Conservation (phyloP, 2,113 vertebrate species). For the Fukomys damarensis region DNA sequence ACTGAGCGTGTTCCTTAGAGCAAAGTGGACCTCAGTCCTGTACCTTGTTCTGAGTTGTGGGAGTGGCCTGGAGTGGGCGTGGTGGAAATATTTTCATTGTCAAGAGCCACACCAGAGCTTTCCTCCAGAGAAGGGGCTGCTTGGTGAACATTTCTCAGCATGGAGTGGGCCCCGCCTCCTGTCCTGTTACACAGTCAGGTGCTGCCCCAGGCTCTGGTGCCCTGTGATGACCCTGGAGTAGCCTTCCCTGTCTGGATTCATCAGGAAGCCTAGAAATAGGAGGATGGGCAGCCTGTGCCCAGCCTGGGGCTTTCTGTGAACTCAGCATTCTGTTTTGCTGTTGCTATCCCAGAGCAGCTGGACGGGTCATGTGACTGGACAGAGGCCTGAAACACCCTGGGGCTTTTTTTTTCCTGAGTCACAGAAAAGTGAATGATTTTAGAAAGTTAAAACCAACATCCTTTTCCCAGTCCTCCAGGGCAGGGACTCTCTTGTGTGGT, state of each 20-base stretch:
- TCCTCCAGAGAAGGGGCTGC: neutral
- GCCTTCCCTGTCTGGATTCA: neutral
- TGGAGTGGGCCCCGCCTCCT: neutral
- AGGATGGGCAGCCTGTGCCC: neutral
- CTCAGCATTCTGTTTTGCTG: neutral
- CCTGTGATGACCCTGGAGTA: neutral
- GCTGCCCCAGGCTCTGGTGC: neutral
- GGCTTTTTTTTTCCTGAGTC: neutral
- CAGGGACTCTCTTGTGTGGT: neutral
- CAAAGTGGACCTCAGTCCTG: neutral
- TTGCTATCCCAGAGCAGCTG: neutral
- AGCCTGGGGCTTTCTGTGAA: neutral
- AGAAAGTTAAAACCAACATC: conserved; percentile 1
- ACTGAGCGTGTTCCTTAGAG: neutral
- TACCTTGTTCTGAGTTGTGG: neutral
- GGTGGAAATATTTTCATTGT: neutral
- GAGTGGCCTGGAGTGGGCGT: neutral
- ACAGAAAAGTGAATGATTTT: neutral
- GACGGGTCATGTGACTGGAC: neutral
- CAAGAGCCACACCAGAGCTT: neutral
- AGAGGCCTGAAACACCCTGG: neutral
- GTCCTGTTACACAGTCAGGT: neutral
- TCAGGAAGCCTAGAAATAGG: neutral
- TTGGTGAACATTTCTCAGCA: neutral
- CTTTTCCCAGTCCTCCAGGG: neutral